Evolutionary conservation across 2,888 invertebrate genomes (phyloP), one percentile per base, ranked within the genome.

Genomic region (Miltochrista miniata): DNA sequence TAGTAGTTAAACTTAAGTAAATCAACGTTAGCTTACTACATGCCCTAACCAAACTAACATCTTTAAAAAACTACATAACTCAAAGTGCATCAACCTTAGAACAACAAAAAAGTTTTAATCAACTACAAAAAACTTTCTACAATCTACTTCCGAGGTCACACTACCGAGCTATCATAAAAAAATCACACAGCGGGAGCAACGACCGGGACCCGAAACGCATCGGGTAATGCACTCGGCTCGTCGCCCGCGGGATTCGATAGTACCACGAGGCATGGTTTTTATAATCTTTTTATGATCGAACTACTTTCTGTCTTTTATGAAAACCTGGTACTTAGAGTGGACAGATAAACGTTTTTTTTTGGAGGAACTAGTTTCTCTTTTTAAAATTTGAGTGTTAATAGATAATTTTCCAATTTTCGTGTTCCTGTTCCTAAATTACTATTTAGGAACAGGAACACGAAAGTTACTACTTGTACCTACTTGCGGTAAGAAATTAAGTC

Each of bases 201-300:
- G 76, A 63, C 72, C 81, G 53, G 56, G 74, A 79, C 79, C 82
- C 82, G 79, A 81, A 81, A 78, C 74, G 70, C 73, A 70, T 64
- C 76, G 81, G 79, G 76, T 83, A 79, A 74, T 80, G 83, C 82
- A 82, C 83, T 82, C 80, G 65, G 62, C 52, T 62, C 46, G 50
- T 63, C 43, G 50, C 50, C 45, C 50, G 50, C 64, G 70, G 72
- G 72, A 61, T 63, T 56, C 70, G 44, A 52, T 41, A 44, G 52
- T 52, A 15, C 30, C 39, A 44, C 47, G 39, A 45, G 35, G 43
- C 47, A 47, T 34, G 37, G 41, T 53, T 53, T 53, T 53, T 53
- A n/a, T n/a, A 52, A 53, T 53, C 48, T 53, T 53, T 52, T 52
- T 52, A 52, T 48, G 48, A 52, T 52, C 47, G 44, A 45, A 35